Evolutionary conservation across 2,888 invertebrate genomes (phyloP).

Genomic region (Epinotia demarniana): DNA sequence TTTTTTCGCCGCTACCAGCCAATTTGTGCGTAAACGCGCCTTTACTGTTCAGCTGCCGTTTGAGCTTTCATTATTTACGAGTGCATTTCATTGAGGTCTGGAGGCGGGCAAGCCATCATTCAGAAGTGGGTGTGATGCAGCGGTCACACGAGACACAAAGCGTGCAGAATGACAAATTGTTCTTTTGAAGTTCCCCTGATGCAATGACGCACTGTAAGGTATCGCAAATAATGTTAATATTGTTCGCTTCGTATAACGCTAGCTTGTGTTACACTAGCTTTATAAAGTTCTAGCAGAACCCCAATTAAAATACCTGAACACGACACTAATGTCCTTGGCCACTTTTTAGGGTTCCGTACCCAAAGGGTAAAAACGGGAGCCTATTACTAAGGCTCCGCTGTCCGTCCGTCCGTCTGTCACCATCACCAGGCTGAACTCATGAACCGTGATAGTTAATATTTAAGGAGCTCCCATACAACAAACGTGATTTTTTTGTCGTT

Average conservation of each 20-base stretch:
- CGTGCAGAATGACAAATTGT: conserved; percentile 33
- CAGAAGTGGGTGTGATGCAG: conserved; percentile 71
- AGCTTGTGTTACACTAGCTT: neutral
- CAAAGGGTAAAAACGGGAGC: too few relatives aligned
- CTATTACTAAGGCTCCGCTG: too few relatives aligned
- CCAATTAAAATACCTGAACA: neutral
- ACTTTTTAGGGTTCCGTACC: too few relatives aligned
- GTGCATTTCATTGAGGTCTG: conserved; percentile 31
- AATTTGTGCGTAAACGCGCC: neutral
- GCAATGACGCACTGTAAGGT: conserved; percentile 4
- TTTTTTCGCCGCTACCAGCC: too few relatives aligned
- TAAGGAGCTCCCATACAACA: too few relatives aligned
- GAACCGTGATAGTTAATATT: too few relatives aligned
- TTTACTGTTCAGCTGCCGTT: neutral
- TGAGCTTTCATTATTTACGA: conserved; percentile 3
- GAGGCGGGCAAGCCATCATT: conserved; percentile 65
- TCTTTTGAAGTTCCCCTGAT: conserved; percentile 5
- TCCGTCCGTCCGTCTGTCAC: too few relatives aligned
- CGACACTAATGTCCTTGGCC: too few relatives aligned
- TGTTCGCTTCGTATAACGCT: neutral
- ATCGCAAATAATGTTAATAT: conserved; percentile 10
- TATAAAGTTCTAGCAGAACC: neutral
- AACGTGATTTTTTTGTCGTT: too few relatives aligned
- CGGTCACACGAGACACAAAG: conserved; percentile 48
- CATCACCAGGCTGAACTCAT: too few relatives aligned